Percentiles rank a stretch among this genome's conserved stretches.
These are phyloP conservation scores for Colletes latitarsis DNA, from an alignment of 1,140 invertebrate species.

Conservation along the genomic window DNA sequence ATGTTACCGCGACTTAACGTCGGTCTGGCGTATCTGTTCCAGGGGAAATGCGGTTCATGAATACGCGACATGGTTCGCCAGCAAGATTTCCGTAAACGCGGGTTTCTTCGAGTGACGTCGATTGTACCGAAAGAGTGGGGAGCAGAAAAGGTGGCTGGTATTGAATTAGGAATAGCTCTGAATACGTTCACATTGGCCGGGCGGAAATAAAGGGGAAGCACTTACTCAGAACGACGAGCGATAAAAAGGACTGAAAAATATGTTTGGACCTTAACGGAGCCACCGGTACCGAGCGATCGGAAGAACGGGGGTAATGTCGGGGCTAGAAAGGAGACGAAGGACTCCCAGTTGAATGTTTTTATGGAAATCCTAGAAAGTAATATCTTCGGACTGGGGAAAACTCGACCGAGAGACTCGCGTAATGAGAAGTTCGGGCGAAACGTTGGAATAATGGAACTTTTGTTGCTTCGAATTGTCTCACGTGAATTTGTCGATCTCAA, in stretches of 20 bases:
- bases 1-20: conserved; percentile 52
- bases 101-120: conserved; percentile 17
- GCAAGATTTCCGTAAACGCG: conserved; percentile 64
- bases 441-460: conserved; percentile 61
- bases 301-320: background rate
- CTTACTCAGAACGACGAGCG: conserved; percentile 64
- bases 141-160: conserved; percentile 58
- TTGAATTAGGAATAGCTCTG: conserved; percentile 73
- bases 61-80: conserved; percentile 65
- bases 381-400: conserved; percentile 59
- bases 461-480: background rate
- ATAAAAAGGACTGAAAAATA: conserved; percentile 72
- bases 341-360: conserved; percentile 70
- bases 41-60: conserved; percentile 71
- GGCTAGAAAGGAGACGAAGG: conserved; percentile 31
- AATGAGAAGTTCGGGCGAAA: conserved; percentile 66
- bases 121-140: conserved; percentile 28
- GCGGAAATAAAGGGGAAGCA: conserved; percentile 57
- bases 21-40: conserved; percentile 69
- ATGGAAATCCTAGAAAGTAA: conserved; percentile 77
- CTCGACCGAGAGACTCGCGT: conserved; percentile 47
- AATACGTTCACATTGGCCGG: conserved; percentile 67
- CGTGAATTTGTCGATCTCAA: no score
- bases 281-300: background rate
- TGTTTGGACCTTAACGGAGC: conserved; percentile 60